Conservation (phyloP, 2,888 invertebrate genomes). For the Cephus runcator region DNA sequence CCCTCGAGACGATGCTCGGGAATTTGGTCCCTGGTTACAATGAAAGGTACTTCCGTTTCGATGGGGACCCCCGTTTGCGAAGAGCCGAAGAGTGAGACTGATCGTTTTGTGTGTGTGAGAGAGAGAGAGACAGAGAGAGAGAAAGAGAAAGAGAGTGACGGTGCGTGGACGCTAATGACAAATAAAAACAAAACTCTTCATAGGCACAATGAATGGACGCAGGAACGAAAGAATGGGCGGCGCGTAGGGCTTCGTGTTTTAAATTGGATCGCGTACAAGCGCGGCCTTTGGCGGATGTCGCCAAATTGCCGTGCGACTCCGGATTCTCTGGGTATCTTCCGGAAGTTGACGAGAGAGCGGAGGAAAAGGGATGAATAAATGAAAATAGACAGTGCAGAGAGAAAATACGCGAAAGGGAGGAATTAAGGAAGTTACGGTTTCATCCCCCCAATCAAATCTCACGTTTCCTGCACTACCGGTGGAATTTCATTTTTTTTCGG, state of each 20-base stretch:
- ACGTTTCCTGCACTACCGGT: neutral
- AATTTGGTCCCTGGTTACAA: neutral
- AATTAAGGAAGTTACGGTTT: neutral
- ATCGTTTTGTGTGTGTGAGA: neutral
- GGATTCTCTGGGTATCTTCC: slow-evolving; percentile 29
- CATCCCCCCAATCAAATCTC: neutral
- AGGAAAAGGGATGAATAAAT: slow-evolving; percentile 10
- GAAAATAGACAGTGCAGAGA: neutral
- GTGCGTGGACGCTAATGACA: neutral
- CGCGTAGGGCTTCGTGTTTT: slow-evolving; percentile 56
- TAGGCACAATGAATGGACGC: slow-evolving; percentile 44
- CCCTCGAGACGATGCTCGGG: neutral
- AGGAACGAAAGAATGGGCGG: slow-evolving; percentile 51
- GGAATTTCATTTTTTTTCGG: neutral
- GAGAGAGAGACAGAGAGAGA: neutral
- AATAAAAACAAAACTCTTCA: slow-evolving; percentile 20
- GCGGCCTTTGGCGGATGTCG: slow-evolving; percentile 61
- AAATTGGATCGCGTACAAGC: slow-evolving; percentile 63
- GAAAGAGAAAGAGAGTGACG: neutral
- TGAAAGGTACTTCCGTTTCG: slow-evolving; percentile 53
- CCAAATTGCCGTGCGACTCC: slow-evolving; percentile 63
- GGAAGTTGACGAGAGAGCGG: slow-evolving; percentile 28
- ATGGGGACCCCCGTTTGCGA: slow-evolving; percentile 28
- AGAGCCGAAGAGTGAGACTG: neutral
- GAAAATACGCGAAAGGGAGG: neutral